A percentile compares a stretch with the other conserved stretches of the same genome.
These are phyloP conservation scores for Leptothorax acervorum DNA, from an alignment of 2,888 invertebrate genomes.

Conservation along the genomic window DNA sequence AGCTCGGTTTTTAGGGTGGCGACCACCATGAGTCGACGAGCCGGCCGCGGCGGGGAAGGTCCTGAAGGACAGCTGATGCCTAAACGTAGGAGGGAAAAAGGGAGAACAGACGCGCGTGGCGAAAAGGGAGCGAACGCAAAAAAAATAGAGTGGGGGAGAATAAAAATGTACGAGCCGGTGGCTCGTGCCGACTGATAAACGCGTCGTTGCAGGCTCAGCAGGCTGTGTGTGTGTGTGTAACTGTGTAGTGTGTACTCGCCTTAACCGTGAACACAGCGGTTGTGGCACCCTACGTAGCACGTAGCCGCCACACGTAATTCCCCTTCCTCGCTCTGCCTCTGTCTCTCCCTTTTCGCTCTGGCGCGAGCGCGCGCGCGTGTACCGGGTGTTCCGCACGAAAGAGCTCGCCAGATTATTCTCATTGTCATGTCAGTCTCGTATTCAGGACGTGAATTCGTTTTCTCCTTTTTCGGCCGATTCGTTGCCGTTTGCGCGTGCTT, in stretches of 20 bases:
- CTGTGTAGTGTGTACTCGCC: constrained; percentile 58
- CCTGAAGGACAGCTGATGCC: constrained; percentile 25
- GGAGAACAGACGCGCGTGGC: constrained; percentile 37
- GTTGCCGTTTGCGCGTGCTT: not conserved
- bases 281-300: constrained; percentile 63
- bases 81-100: constrained; percentile 36
- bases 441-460: not conserved
- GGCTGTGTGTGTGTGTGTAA: constrained; percentile 46
- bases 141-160: constrained; percentile 58
- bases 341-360: constrained; percentile 23
- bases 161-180: constrained; percentile 77
- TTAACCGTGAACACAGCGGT: constrained; percentile 67
- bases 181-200: constrained; percentile 81
- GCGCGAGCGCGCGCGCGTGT: constrained; percentile 27
- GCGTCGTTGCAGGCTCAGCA: constrained; percentile 71
- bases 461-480: not conserved
- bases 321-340: constrained; percentile 56
- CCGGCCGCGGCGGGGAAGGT: constrained; percentile 37
- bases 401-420: not conserved
- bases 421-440: not conserved
- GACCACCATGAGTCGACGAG: constrained; percentile 56
- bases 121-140: constrained; percentile 56
- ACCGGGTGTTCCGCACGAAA: constrained; percentile 64
- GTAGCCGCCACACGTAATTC: constrained; percentile 57
- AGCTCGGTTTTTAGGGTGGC: constrained; percentile 66